Conservation (phyloP, 2,797 vertebrate species). For the Pangasius macronema region DNA sequence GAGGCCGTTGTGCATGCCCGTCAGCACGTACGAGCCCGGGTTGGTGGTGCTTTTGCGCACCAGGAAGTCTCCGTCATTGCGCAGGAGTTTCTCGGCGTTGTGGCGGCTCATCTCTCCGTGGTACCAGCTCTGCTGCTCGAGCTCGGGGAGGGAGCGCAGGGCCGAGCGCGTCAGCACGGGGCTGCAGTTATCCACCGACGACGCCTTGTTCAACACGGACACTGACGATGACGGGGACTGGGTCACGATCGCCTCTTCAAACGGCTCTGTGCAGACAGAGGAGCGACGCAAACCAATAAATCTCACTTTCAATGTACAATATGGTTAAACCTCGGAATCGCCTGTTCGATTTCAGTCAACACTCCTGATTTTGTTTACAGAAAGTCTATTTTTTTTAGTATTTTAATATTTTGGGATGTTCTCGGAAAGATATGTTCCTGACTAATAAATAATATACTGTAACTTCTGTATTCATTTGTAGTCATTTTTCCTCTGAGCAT, state of each 20-base stretch:
- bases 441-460: not conserved
- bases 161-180: slow-evolving; percentile 80
- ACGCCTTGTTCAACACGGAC: slow-evolving; percentile 78
- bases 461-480: not conserved
- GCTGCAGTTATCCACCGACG: slow-evolving; percentile 82
- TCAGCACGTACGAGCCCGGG: slow-evolving; percentile 92
- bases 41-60: slow-evolving; percentile 95
- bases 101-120: slow-evolving; percentile 94
- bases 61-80: slow-evolving; percentile 91
- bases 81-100: slow-evolving; percentile 89
- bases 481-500: not conserved
- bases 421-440: not conserved
- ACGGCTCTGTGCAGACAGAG: slow-evolving; percentile 80
- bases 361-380: not conserved
- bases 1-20: slow-evolving; percentile 92
- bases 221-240: slow-evolving; percentile 69
- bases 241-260: slow-evolving; percentile 91
- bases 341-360: not conserved
- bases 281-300: not conserved
- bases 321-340: not conserved
- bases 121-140: slow-evolving; percentile 88
- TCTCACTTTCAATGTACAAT: not conserved
- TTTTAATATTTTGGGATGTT: not conserved
- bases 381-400: not conserved
- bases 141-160: slow-evolving; percentile 78